phyloP scores from a whole-genome alignment of 2,797 vertebrate species.

The Anguilla anguilla region DNA sequence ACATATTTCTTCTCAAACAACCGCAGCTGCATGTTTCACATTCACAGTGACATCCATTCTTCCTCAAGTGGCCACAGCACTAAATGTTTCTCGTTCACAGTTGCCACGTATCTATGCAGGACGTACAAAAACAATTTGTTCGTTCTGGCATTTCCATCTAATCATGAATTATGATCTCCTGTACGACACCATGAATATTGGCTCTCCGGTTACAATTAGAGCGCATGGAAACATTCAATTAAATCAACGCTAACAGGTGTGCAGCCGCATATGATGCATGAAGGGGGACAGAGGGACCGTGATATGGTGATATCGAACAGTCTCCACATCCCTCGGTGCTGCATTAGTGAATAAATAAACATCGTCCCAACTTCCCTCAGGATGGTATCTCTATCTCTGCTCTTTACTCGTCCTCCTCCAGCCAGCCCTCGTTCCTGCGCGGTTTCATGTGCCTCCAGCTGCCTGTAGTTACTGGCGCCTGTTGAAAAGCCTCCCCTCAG shows the following conservation, averaged over 20 bases:
- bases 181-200: background rate
- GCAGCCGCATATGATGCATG: background rate
- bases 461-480: constrained; percentile 25
- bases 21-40: background rate
- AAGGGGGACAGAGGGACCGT: background rate
- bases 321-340: background rate
- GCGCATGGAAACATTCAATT: background rate
- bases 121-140: background rate
- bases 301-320: background rate
- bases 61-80: background rate
- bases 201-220: background rate
- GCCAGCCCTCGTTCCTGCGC: background rate
- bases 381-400: background rate
- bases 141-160: background rate
- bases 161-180: background rate
- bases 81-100: background rate
- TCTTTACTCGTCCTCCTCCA: background rate
- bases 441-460: constrained; percentile 34
- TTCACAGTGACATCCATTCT: background rate
- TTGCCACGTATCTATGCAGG: background rate
- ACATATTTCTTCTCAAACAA: background rate
- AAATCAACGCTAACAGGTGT: background rate
- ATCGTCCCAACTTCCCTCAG: background rate
- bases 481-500: background rate
- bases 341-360: background rate